Base-by-base conservation (phyloP, 37 sponge, comb jelly and placozoan genomes). In the Beroe forskalii region DNA sequence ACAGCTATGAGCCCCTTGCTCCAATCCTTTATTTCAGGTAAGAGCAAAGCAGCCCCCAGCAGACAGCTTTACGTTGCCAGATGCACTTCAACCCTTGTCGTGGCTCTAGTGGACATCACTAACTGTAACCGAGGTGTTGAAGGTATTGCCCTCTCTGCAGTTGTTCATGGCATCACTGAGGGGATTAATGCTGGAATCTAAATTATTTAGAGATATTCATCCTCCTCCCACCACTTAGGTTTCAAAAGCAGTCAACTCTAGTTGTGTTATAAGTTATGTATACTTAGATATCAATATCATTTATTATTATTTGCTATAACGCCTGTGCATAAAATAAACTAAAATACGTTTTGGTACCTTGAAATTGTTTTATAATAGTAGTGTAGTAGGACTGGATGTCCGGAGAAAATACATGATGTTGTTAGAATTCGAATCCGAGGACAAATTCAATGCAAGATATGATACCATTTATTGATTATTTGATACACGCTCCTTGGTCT, bases 141-240 rank as follows among this genome's bases (percentile, higher is more conserved):
- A 27, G 40, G 86, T 24, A 80, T 33, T 9, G 86, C 86, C 27
- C 37, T 80, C n/a, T 32, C 28, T 25, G 86, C 86, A 14, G 20
- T 80, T 23, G 22, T 23, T 38, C 28, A 42, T 9, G 86, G 86
- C 17, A 43, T 80, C 17, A 44, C 55, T 80, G 55, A 80, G 30
- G 86, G 25, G 40, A 44, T 44, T 9, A 35, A 31, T 14, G 72
- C 72, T 14, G 72, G 72, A 12, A 69, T 69, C 72, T 69, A 69
- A 48, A 6, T n/a, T n/a, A n/a, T 48, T 48, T 48, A 48, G 55
- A 17, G 55, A 17, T 12, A 48, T 12, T 48, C 55, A 48, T 48
- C 12, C 55, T 48, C 12, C 12, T 48, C 12, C 6, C 12, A n/a
- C n/a, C 12, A 48, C 12, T 6, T 48, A 48, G 55, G 55, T 48